Evolutionary conservation across 2,888 invertebrate genomes (phyloP), one percentile per base, ranked within the genome.

Genomic region (Apamea crenata): DNA sequence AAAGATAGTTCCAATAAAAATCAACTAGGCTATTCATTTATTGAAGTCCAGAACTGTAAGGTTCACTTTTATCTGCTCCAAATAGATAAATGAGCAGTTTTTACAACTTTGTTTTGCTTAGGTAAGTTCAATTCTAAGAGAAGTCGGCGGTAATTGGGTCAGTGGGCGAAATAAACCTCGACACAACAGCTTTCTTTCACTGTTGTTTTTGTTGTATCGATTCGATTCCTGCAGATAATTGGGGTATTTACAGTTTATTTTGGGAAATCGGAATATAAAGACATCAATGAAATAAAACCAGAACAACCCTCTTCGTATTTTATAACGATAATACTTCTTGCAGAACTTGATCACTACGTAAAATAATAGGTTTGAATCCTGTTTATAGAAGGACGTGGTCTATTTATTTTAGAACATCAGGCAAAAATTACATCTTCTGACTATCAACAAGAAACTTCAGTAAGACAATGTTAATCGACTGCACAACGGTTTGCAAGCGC

Each of bases 51-150:
- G 18, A 18, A 25, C 2, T 10, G 36, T 50, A 50, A 71, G 70
- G 25, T 44, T 12, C 14, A 18, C 25, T 70, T 59, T 61, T 61
- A 77, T 80, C 36, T 36, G 4, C 21, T 44, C 16, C 18, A 25
- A 36, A 36, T 16, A 47, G 18, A 40, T n/a, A 10, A 66, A 70
- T 59, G 18, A 53, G 18, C 36, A 4, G 0, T 61, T 71, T 70
- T 81, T 61, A 81, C 36, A 71, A 77, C 70, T 83, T 77, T 81
- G 70, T 83, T 81, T 78, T 83, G 29, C 83, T 67, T 29, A n/a
- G 14, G 29, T n/a, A 21, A 53, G 18, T n/a, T 70, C 61, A 47
- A 16, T 82, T 56, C 29, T 40, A n/a, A 16, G 61, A 61, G 18
- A 47, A 16, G 16, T 61, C 25, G 14, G 10, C 8, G 5, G 83